phyloP scores from a whole-genome alignment of 2,797 vertebrate species.

The Xerus rutilus region DNA sequence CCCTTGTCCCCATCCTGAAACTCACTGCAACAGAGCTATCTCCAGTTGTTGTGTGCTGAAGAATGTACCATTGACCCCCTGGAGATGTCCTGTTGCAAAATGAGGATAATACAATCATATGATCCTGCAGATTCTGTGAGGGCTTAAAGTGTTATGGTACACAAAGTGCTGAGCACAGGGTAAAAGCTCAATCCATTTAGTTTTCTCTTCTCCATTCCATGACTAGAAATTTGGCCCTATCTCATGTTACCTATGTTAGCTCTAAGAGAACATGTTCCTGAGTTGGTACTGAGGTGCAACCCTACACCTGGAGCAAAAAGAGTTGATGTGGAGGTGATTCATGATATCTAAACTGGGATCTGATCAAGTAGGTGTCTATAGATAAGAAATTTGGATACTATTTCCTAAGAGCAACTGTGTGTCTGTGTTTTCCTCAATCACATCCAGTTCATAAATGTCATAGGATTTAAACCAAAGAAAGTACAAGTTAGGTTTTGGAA shows the following conservation, averaged over 20 bases:
- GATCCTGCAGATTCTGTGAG: not conserved
- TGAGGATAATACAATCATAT: too few relatives aligned
- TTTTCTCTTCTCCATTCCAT: not conserved
- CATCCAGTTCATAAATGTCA: not conserved
- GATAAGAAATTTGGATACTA: not conserved
- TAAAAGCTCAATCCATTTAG: not conserved
- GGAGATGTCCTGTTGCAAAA: not conserved
- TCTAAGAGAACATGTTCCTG: not conserved
- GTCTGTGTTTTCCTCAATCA: not conserved
- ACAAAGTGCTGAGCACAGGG: not conserved
- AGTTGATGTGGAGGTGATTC: not conserved
- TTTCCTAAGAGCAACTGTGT: not conserved
- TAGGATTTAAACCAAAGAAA: slow-evolving; percentile 5
- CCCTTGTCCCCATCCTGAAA: not conserved
- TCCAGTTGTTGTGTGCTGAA: not conserved
- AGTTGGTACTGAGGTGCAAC: not conserved
- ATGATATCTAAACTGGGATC: not conserved
- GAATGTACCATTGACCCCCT: not conserved
- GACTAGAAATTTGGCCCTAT: not conserved
- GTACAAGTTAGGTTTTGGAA: not conserved
- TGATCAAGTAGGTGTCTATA: not conserved
- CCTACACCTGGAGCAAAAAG: not conserved
- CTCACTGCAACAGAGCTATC: not conserved
- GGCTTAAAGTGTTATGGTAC: not conserved
- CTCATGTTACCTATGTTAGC: not conserved